phyloP scores from a whole-genome alignment of 2,888 invertebrate genomes.

The Lycocerus yunnanus region DNA sequence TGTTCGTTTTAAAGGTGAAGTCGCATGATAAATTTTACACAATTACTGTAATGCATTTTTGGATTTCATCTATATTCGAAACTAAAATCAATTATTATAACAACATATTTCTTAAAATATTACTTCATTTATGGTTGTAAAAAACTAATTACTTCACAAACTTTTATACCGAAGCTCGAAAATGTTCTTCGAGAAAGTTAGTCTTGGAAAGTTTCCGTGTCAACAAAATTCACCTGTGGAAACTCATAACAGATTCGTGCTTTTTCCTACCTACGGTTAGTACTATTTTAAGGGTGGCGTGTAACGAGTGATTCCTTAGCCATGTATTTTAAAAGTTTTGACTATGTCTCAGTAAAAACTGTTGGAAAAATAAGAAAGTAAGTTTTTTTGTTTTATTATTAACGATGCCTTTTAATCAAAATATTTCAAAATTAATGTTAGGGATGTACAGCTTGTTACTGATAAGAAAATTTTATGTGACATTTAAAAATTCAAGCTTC shows the following conservation, averaged over 20 bases:
- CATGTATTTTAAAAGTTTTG: slow-evolving; percentile 3
- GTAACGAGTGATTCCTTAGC: slow-evolving; percentile 12
- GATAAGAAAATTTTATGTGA: background rate
- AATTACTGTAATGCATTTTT: background rate
- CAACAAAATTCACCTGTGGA: slow-evolving; percentile 32
- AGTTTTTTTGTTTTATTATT: background rate
- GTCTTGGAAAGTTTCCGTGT: slow-evolving; percentile 10
- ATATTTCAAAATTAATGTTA: background rate
- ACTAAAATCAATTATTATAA: background rate
- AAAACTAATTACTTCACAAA: background rate
- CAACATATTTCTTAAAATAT: background rate
- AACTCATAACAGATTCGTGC: slow-evolving; percentile 21
- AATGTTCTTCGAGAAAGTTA: slow-evolving; percentile 16
- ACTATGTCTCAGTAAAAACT: background rate
- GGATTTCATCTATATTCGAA: background rate
- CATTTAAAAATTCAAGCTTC: background rate
- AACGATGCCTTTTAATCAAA: background rate
- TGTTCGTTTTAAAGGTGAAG: background rate
- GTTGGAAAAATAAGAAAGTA: background rate
- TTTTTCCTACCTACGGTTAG: slow-evolving; percentile 12
- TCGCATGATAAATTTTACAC: background rate
- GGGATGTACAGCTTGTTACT: background rate
- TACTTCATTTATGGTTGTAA: background rate
- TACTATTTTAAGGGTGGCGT: slow-evolving; percentile 22
- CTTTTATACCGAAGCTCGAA: background rate